Percentiles rank a stretch among this genome's conserved stretches.
These are phyloP conservation scores for Chrysotoxum bicinctum DNA, from an alignment of 2,888 invertebrate species.

Conservation along the genomic window DNA sequence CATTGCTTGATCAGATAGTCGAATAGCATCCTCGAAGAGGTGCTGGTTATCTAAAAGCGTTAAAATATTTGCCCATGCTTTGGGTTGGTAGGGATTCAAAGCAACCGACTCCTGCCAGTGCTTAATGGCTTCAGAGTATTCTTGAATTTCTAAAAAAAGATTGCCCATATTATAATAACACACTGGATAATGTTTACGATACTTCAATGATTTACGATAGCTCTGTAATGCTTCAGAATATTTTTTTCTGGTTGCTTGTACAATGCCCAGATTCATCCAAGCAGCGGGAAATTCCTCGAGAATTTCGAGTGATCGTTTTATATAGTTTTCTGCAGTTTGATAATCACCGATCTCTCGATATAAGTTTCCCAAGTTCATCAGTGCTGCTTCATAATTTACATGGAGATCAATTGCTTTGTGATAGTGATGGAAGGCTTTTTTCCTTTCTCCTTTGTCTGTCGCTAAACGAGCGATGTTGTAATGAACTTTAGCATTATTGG, in stretches of 20 bases:
- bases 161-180: constrained; percentile 98
- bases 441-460: constrained; percentile 87
- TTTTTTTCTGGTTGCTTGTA: constrained; percentile 88
- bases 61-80: constrained; percentile 96
- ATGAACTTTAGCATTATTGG: constrained; percentile 94
- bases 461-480: constrained; percentile 96
- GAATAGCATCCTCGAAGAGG: constrained; percentile 87
- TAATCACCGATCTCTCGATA: constrained; percentile 95
- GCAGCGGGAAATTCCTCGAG: constrained; percentile 93
- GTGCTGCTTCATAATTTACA: constrained; percentile 96
- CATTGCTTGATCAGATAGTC: constrained; percentile 87
- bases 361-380: constrained; percentile 96
- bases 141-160: constrained; percentile 91
- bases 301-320: constrained; percentile 87
- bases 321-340: constrained; percentile 93
- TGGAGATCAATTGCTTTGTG: constrained; percentile 91
- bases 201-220: constrained; percentile 90
- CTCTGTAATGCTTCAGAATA: constrained; percentile 88
- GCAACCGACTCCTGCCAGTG: constrained; percentile 92
- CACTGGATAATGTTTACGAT: constrained; percentile 92
- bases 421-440: constrained; percentile 90
- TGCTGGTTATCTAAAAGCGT: constrained; percentile 91
- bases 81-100: constrained; percentile 89
- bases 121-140: constrained; percentile 88
- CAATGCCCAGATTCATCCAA: constrained; percentile 99